Percentiles rank a stretch among this genome's conserved stretches.
phyloP scores from a whole-genome alignment of 2,113 vertebrate genomes.

The Corvus moneduloides region DNA sequence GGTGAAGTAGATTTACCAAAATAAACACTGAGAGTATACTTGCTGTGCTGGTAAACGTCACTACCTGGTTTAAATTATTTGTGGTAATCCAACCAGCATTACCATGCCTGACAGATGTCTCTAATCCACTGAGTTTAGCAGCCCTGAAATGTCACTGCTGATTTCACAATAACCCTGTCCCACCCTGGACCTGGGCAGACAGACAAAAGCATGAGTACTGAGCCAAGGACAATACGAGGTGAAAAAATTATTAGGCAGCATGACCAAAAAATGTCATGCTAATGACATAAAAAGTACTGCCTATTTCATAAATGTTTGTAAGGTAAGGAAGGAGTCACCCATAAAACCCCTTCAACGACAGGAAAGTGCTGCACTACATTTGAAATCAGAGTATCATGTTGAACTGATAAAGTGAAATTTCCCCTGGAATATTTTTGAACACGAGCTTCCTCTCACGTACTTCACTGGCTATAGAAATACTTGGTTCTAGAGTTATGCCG shows the following conservation, averaged over 20 bases:
- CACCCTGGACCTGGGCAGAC: not conserved
- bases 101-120: not conserved
- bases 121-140: not conserved
- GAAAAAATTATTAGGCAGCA: not conserved
- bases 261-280: not conserved
- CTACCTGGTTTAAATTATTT: not conserved
- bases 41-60: not conserved
- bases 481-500: not conserved
- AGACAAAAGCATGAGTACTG: not conserved
- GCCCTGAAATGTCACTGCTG: not conserved
- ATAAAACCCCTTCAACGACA: not conserved
- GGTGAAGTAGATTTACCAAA: not conserved
- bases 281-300: not conserved
- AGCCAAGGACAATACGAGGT: not conserved
- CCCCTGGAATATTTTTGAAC: not conserved
- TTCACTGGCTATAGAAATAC: not conserved
- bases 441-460: not conserved
- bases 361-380: not conserved
- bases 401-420: not conserved
- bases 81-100: not conserved
- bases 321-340: not conserved
- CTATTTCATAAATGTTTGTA: not conserved
- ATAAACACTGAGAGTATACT: not conserved
- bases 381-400: not conserved
- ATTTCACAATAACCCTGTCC: not conserved